Base-by-base conservation (phyloP, 2,797 vertebrate species). In the Ctenochaetus hawaiiensis region DNA sequence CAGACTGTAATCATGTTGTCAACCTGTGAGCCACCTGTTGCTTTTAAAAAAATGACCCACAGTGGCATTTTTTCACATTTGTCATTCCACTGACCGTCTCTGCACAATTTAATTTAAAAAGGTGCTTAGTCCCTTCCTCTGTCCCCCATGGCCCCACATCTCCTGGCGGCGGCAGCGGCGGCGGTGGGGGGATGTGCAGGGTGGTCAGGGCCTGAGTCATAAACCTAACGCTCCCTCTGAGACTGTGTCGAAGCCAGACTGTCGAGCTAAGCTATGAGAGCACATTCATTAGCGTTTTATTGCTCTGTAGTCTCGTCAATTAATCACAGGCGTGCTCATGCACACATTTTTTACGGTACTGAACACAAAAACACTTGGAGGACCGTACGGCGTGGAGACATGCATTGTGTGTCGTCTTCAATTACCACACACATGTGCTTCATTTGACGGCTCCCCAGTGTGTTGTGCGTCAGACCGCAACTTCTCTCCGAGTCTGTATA, bases 251-350 rank as follows among this genome's bases (percentile, higher is more conserved):
- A 81, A 84, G 86, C 81, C 88, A 92, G 84, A 89, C 83, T 81
- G 82, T 86, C 62, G 77, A 86, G 90, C 86, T 82, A 77, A 91
- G 85, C 86, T 82, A 82, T 63, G 82, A 88, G 83, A 83, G 83
- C 85, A 89, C 89, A 88, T 92, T 92, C 91, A 92, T 93, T 92
- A 93, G 86, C 59, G 65, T 87, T 93, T 93, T 91, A 93, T 84
- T 81, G 87, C 84, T 74, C 68, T 76, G 81, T 81, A 79, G 85
- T 87, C 83, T 75, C 62, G 30, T 83, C 82, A 45, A 63, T 90
- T 89, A 90, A 89, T 91, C 82, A 79, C 81, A 53, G 72, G 52
- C 79, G 14, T 7, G 49, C 66, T 67, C 60, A 67, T 60, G 8
- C 53, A 62, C 37, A 26, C 6, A 67, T 53, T 66, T 48, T 70